These are phyloP conservation scores for Coelinius sp. DNA, from an alignment of 2,888 invertebrate genomes.

Conservation along the genomic window DNA sequence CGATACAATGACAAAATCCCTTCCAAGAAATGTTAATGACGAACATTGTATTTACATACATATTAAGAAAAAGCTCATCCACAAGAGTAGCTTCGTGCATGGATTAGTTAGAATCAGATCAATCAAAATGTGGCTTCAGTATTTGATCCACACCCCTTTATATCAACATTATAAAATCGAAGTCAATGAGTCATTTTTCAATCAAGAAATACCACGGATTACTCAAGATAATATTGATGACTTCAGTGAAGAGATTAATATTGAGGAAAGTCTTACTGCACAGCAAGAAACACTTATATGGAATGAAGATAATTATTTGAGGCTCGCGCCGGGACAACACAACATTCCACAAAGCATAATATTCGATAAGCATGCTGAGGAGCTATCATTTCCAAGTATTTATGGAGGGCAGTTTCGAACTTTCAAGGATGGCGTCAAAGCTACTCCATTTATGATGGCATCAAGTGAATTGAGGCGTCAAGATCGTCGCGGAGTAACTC, in stretches of 20 bases:
- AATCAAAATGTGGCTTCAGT: slow-evolving; percentile 51
- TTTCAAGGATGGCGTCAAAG: slow-evolving; percentile 56
- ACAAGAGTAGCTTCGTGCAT: slow-evolving; percentile 24
- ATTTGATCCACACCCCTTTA: slow-evolving; percentile 44
- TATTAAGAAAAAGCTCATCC: slow-evolving; percentile 49
- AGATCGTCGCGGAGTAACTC: slow-evolving; percentile 65
- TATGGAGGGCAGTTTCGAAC: slow-evolving; percentile 62
- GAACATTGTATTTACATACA: slow-evolving; percentile 53
- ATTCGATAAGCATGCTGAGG: too few species aligned
- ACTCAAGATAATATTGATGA: slow-evolving; percentile 10
- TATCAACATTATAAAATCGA: slow-evolving; percentile 32
- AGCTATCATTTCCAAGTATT: slow-evolving; percentile 66
- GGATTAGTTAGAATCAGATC: too few species aligned
- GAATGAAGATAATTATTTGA: slow-evolving; percentile 42
- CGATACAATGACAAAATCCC: slow-evolving; percentile 49
- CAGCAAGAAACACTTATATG: slow-evolving; percentile 41
- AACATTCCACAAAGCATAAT: slow-evolving; percentile 65
- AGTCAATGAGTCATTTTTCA: background rate
- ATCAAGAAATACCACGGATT: too few species aligned
- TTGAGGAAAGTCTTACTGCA: slow-evolving; percentile 32
- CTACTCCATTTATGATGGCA: slow-evolving; percentile 64
- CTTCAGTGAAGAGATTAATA: slow-evolving; percentile 22
- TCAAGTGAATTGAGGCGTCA: slow-evolving; percentile 64
- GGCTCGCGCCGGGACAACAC: slow-evolving; percentile 47
- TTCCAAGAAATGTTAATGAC: slow-evolving; percentile 53